phyloP scores from a whole-genome alignment of 35 echinoderm and acorn worm genomes.

The Ptychodera flava region DNA sequence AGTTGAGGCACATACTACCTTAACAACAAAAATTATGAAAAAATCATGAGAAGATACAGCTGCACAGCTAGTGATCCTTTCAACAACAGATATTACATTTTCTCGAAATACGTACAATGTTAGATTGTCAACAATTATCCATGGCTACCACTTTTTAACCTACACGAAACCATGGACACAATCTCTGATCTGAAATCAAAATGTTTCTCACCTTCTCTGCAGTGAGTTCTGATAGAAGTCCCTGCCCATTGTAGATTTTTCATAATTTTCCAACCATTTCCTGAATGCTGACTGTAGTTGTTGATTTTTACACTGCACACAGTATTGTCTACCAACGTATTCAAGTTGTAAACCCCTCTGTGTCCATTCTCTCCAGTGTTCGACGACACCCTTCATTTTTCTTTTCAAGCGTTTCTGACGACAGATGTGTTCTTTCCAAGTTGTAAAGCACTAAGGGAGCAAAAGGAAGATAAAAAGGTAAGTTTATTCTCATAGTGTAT shows the following conservation, averaged over 20 bases:
- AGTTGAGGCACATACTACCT: too few species aligned
- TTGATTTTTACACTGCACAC: not conserved
- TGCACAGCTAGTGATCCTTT: too few species aligned
- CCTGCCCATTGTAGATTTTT: not conserved
- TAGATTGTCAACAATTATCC: too few species aligned
- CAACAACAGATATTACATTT: too few species aligned
- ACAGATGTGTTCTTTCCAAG: not conserved
- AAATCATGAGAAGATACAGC: too few species aligned
- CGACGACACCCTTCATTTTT: not conserved
- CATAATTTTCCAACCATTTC: not conserved
- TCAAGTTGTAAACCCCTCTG: not conserved
- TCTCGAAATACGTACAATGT: too few species aligned
- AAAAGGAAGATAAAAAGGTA: too few species aligned
- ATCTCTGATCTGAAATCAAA: too few species aligned
- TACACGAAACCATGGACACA: too few species aligned
- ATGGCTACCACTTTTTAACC: too few species aligned
- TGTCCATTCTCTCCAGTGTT: not conserved
- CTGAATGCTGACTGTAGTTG: not conserved
- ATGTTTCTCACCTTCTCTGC: not conserved
- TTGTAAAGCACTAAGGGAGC: not conserved
- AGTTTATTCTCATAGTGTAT: too few species aligned
- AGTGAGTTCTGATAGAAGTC: not conserved
- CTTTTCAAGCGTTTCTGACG: not conserved
- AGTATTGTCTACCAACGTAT: not conserved
- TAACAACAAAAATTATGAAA: too few species aligned